These are phyloP conservation scores for Alectoris magna DNA, from an alignment of 2,797 vertebrate genomes.

Conservation along the genomic window DNA sequence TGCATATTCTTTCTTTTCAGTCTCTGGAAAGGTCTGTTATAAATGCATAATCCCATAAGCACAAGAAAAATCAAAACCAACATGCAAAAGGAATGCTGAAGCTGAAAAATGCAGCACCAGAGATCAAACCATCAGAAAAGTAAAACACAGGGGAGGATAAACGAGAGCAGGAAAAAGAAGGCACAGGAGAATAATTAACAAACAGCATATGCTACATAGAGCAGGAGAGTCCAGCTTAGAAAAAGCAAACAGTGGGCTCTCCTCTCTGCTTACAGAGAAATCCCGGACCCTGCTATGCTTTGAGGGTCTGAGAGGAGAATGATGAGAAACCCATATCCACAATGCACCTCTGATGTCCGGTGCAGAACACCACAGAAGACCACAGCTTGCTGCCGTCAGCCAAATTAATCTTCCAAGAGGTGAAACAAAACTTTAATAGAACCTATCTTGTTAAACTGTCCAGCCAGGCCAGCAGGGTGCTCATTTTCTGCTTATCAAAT, in stretches of 20 bases:
- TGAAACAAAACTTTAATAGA: background rate
- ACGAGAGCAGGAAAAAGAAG: background rate
- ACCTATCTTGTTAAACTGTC: background rate
- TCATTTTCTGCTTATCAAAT: background rate
- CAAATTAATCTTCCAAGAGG: background rate
- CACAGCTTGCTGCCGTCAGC: background rate
- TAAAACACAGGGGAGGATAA: slow-evolving; percentile 1
- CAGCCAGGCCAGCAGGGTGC: background rate
- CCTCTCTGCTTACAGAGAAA: background rate
- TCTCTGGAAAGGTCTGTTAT: slow-evolving; percentile 14
- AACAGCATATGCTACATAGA: slow-evolving; percentile 2
- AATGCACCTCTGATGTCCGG: background rate
- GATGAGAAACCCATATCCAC: slow-evolving; percentile 5
- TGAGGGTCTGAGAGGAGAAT: background rate
- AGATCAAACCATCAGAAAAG: background rate
- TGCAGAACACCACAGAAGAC: background rate
- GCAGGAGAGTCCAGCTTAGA: background rate
- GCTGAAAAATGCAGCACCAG: background rate
- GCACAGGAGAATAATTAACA: background rate
- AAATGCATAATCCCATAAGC: slow-evolving; percentile 39
- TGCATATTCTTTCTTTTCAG: background rate
- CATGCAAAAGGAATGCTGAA: background rate
- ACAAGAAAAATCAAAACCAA: slow-evolving; percentile 25
- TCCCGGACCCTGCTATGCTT: background rate
- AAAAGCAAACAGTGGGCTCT: background rate